Evolutionary conservation across 2,888 invertebrate genomes (phyloP).

Genomic region (Caenorhabditis sp.): DNA sequence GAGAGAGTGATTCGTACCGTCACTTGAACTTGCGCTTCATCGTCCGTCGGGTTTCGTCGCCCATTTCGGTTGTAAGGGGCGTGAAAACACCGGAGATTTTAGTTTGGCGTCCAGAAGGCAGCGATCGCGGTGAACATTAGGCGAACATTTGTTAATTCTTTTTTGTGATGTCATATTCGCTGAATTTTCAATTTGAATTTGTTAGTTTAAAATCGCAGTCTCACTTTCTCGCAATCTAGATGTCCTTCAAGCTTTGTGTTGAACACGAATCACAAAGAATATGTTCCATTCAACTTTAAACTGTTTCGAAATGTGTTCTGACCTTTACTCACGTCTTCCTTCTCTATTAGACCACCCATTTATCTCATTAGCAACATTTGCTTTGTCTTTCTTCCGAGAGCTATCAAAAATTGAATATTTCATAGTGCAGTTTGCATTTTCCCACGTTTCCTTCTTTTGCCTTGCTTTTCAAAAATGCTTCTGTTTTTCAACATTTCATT

Average conservation of each 20-base stretch:
- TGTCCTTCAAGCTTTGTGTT: conserved; percentile 19
- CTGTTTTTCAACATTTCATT: no score
- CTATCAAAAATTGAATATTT: no score
- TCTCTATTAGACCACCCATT: background rate
- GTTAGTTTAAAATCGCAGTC: background rate
- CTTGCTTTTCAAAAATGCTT: background rate
- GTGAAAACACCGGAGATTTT: conserved; percentile 47
- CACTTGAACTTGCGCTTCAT: conserved; percentile 61
- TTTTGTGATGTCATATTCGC: conserved; percentile 36
- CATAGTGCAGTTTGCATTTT: no score
- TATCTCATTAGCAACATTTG: no score
- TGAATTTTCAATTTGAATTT: conserved; percentile 29
- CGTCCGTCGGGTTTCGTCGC: conserved; percentile 33
- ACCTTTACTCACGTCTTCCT: conserved; percentile 21
- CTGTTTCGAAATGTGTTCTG: conserved; percentile 26
- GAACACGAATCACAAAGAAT: conserved; percentile 9
- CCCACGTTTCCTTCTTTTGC: background rate
- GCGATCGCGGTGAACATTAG: conserved; percentile 24
- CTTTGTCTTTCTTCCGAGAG: no score
- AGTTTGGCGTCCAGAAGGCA: conserved; percentile 12
- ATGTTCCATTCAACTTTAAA: conserved; percentile 12
- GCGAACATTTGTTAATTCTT: conserved; percentile 33
- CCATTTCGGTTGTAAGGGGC: conserved; percentile 32
- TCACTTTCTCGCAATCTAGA: conserved; percentile 1
- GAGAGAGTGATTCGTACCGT: conserved; percentile 35